Evolutionary conservation across 1,140 invertebrate genomes (phyloP).

Genomic region (Babylonia areolata): DNA sequence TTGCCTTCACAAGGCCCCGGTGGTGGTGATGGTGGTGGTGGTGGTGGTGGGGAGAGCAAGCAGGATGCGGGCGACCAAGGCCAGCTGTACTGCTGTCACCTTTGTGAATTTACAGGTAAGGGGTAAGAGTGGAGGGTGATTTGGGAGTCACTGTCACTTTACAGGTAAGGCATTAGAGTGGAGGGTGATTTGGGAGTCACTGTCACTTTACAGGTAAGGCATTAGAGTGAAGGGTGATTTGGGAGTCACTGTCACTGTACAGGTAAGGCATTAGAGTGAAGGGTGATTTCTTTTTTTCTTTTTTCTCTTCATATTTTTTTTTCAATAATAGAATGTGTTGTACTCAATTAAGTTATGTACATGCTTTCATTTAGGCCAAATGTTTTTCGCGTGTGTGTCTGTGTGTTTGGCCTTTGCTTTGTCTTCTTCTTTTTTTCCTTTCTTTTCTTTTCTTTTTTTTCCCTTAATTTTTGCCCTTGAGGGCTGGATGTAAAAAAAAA

Average conservation of each 20-base stretch:
- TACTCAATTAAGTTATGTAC: too few relatives aligned
- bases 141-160: background rate
- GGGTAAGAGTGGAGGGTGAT: background rate
- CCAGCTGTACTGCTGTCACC: slow-evolving; percentile 68
- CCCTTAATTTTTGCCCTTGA: too few relatives aligned
- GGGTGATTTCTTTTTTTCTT: too few relatives aligned
- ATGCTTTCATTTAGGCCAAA: too few relatives aligned
- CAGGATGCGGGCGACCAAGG: slow-evolving; percentile 16
- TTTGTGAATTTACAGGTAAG: slow-evolving; percentile 70
- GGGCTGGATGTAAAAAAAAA: too few relatives aligned
- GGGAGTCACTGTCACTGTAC: background rate
- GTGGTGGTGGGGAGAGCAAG: background rate
- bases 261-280: too few relatives aligned
- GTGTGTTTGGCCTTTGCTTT: too few relatives aligned
- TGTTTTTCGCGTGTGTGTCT: too few relatives aligned
- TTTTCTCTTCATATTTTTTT: too few relatives aligned
- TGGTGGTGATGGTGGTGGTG: background rate
- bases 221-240: background rate
- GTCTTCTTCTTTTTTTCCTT: too few relatives aligned
- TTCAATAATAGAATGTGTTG: too few relatives aligned
- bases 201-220: background rate
- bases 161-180: background rate
- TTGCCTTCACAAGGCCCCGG: background rate
- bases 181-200: background rate
- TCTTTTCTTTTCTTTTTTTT: too few relatives aligned